Evolutionary conservation across 1,140 invertebrate species (phyloP), one percentile per base, ranked within the genome.

Genomic region (Drosophila watanabei): DNA sequence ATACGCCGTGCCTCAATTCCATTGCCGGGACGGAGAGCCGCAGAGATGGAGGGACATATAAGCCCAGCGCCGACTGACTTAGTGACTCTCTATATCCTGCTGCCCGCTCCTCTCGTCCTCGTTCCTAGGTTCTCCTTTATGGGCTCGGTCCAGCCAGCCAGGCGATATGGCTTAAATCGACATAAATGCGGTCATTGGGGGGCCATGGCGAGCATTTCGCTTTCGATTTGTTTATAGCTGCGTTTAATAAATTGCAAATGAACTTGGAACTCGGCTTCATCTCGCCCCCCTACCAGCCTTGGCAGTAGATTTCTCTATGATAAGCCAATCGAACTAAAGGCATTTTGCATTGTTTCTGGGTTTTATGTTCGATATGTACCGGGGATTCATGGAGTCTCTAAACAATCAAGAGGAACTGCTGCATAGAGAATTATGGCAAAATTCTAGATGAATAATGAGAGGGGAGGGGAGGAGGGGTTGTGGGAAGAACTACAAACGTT

Each of bases 191-290:
- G 75, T 63, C 70, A 79, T 64, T 82, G 83, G 73, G 61, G 43
- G 39, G 41, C 18, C 61, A 75, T 61, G 65, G 76, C 51, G 65
- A 62, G 72, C 81, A 72, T 66, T 75, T 88, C 81, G 85, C 73
- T 81, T 84, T 88, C 85, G 85, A 88, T 88, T 89, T 88, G 85
- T 88, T 89, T 88, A 88, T 89, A 48, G 80, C 80, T 75, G 61
- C 66, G 78, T 84, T 89, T 84, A 84, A 88, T 85, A 88, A 88
- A 88, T 89, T 81, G 77, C 85, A 79, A 84, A 89, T 85, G 70
- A 81, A 89, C 78, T 68, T 78, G 80, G 76, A 87, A 59, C 35
- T 35, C 28, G 16, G 32, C 51, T 43, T 33, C 60, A 18, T 75
- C 49, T 57, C 5, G 9, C 14, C 13, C 4, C 20, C 39, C 28